Evolutionary conservation across 2,113 vertebrate genomes (phyloP).

Genomic region (Nothocercus julius): DNA sequence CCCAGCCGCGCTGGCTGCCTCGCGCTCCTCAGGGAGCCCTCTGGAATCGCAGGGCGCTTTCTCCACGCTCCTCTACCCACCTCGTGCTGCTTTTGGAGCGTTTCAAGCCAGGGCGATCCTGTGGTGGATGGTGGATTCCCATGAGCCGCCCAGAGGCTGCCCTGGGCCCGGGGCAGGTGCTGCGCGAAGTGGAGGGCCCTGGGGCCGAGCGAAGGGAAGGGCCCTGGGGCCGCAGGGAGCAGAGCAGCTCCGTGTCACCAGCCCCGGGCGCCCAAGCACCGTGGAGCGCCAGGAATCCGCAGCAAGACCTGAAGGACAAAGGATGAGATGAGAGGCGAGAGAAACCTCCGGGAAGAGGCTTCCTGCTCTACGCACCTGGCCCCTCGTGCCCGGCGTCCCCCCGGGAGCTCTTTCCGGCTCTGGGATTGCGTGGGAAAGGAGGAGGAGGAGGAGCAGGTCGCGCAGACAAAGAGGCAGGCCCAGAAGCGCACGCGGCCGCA

Average conservation of each 20-base stretch:
- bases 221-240: no score
- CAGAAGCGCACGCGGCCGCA: rapidly evolving
- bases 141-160: neutral
- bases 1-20: neutral
- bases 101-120: neutral
- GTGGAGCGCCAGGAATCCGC: no score
- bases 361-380: neutral
- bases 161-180: neutral
- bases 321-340: no score
- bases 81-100: neutral
- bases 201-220: neutral
- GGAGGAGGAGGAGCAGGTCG: neutral
- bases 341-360: no score
- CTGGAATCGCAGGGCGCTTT: neutral
- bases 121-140: neutral
- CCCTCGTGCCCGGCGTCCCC: neutral
- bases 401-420: rapidly evolving
- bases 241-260: neutral
- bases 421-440: neutral
- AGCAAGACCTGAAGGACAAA: no score
- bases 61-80: neutral
- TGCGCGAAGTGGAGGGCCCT: neutral
- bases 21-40: neutral
- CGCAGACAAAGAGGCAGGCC: neutral
- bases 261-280: neutral